Conservation (phyloP, 2,797 vertebrate species). For the Nannoperca australis region DNA sequence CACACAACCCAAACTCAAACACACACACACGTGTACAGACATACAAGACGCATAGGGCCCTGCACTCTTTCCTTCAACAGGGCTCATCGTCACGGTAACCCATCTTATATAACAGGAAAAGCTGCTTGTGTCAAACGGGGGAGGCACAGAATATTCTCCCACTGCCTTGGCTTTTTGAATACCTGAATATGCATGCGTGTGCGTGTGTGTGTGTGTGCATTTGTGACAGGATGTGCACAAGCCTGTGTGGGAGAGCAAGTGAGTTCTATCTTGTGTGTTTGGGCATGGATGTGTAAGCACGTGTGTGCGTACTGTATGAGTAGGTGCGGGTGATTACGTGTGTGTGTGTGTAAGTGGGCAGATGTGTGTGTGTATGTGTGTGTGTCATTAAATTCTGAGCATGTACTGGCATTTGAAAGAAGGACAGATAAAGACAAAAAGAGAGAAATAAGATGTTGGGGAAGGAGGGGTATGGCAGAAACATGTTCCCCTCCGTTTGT, state of each 20-base stretch:
- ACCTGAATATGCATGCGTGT: conserved; percentile 50
- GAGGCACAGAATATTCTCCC: conserved; percentile 59
- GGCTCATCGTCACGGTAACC: conserved; percentile 67
- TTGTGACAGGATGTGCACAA: conserved; percentile 27
- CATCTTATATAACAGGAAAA: conserved; percentile 78
- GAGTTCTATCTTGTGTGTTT: conserved; percentile 32
- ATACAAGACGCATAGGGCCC: conserved; percentile 42
- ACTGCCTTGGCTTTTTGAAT: conserved; percentile 59
- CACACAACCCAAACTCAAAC: conserved; percentile 16
- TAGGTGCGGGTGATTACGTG: neutral
- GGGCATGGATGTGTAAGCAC: conserved; percentile 29
- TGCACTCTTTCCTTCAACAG: conserved; percentile 42
- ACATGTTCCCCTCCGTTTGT: conserved; percentile 35
- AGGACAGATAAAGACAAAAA: conserved; percentile 49
- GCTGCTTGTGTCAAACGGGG: conserved; percentile 73
- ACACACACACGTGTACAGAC: conserved; percentile 22
- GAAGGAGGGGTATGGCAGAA: conserved; percentile 31
- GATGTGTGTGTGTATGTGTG: conserved; percentile 19
- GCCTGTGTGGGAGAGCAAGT: conserved; percentile 9
- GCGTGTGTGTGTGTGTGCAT: conserved; percentile 12
- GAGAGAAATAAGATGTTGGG: conserved; percentile 24
- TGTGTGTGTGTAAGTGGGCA: neutral
- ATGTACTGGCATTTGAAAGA: conserved; percentile 61
- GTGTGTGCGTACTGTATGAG: conserved; percentile 3
- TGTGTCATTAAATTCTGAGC: conserved; percentile 32